Evolutionary conservation across 2,888 invertebrate species (phyloP), one percentile per base, ranked within the genome.

Genomic region (Leptinotarsa juncta): DNA sequence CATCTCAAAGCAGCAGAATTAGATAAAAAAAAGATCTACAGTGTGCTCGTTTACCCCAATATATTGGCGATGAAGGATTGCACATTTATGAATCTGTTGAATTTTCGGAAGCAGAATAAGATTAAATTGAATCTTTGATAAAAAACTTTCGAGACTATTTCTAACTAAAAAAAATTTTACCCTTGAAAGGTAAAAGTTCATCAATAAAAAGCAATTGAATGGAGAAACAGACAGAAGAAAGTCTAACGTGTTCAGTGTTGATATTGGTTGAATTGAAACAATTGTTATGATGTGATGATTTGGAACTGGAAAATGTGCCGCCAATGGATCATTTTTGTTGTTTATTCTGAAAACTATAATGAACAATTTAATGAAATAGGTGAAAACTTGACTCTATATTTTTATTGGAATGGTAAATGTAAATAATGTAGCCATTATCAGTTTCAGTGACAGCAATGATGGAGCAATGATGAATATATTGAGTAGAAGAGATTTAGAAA

Each of bases 211-310:
- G n/a, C 66, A 67, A 23, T 20, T 67, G 49, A 42, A 67, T 4
- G 50, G 49, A 4, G 66, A 50, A 16, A 23, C 20, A 2, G 16
- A 49, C 49, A 18, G 66, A 67, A 50, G 66, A 67, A 42, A 20
- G 66, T 50, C 23, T 67, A 18, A 67, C 26, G 3, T 67, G 49
- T 67, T 67, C 50, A 49, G 66, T 49, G 20, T 50, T 49, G 50
- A 23, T 32, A 7, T 7, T 32, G 5, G 32, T 32, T 32, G 10
- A 32, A 10, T 32, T 10, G 32, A 32, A 32, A 32, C 10, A 32
- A 32, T 32, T 32, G 32, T 10, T 10, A 32, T 1, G 10, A 32
- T 7, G 32, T 32, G 32, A 32, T 32, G 32, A 32, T 32, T 32
- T 32, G 10, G 32, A 32, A 32, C 32, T 32, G 32, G 32, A 10